Conservation (phyloP, 1,140 invertebrate species). For the Aplysia californica region DNA sequence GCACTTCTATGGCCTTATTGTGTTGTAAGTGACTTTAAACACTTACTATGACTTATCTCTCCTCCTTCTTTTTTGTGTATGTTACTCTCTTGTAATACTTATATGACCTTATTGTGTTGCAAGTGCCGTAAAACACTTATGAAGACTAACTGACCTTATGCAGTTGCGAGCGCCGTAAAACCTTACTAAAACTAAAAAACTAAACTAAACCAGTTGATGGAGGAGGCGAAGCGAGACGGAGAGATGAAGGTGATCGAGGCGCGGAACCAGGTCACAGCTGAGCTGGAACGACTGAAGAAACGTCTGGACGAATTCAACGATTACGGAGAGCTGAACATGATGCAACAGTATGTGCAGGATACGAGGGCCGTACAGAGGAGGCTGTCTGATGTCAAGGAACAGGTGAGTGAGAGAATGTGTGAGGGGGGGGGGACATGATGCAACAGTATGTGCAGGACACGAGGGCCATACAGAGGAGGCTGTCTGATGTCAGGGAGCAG, state of each 20-base stretch:
- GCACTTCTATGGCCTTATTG: too few relatives aligned
- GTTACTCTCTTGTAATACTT: too few relatives aligned
- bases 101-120: too few relatives aligned
- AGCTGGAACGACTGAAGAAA: slow-evolving; percentile 78
- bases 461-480: slow-evolving; percentile 77
- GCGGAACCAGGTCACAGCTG: slow-evolving; percentile 76
- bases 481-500: slow-evolving; percentile 67
- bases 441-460: slow-evolving; percentile 73
- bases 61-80: too few relatives aligned
- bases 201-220: slow-evolving; percentile 80
- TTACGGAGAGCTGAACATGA: slow-evolving; percentile 69
- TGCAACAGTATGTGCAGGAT: slow-evolving; percentile 71
- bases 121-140: too few relatives aligned
- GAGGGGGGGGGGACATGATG: slow-evolving; percentile 42
- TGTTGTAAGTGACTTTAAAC: too few relatives aligned
- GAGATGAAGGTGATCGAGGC: slow-evolving; percentile 80
- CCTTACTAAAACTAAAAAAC: too few relatives aligned
- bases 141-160: too few relatives aligned
- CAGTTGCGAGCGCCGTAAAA: too few relatives aligned
- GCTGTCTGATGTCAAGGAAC: slow-evolving; percentile 78
- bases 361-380: slow-evolving; percentile 80
- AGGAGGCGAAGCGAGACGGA: slow-evolving; percentile 82
- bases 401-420: slow-evolving; percentile 43
- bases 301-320: slow-evolving; percentile 73
- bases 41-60: too few relatives aligned